Evolutionary conservation across 2,888 invertebrate genomes (phyloP).

Genomic region (Nysson spinosus): DNA sequence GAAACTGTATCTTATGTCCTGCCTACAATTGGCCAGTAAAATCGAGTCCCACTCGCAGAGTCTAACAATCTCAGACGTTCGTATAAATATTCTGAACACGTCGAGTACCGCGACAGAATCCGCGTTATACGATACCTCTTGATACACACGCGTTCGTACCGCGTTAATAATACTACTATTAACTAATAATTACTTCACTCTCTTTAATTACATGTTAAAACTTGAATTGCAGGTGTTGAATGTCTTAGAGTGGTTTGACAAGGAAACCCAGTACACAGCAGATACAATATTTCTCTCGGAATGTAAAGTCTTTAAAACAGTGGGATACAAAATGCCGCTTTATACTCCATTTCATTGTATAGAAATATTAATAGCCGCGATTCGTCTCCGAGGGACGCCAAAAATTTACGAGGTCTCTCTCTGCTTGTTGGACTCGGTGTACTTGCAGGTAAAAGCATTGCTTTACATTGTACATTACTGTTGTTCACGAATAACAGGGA

Average conservation of each 20-base stretch:
- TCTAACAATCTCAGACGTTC: slow-evolving; percentile 62
- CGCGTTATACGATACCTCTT: no score
- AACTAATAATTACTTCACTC: neutral
- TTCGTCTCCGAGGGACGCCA: slow-evolving; percentile 28
- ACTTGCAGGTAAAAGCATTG: slow-evolving; percentile 60
- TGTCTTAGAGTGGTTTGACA: slow-evolving; percentile 59
- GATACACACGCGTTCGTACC: no score
- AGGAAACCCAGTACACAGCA: slow-evolving; percentile 53
- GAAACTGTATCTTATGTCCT: slow-evolving; percentile 67
- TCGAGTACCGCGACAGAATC: no score
- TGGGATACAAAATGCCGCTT: slow-evolving; percentile 53
- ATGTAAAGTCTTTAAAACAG: slow-evolving; percentile 62
- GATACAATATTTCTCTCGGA: slow-evolving; percentile 60
- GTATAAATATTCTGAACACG: slow-evolving; percentile 7
- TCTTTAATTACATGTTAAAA: neutral
- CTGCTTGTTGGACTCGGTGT: slow-evolving; percentile 44
- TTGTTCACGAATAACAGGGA: neutral
- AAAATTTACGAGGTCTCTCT: slow-evolving; percentile 15
- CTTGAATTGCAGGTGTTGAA: slow-evolving; percentile 58
- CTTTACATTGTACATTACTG: neutral
- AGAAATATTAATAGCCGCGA: slow-evolving; percentile 45
- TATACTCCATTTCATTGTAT: slow-evolving; percentile 49
- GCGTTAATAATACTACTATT: neutral
- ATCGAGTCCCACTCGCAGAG: slow-evolving; percentile 62
- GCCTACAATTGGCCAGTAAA: slow-evolving; percentile 73